A percentile compares a stretch with the other conserved stretches of the same genome.
Conservation (phyloP, 2,113 vertebrate genomes). For the Zingel zingel region DNA sequence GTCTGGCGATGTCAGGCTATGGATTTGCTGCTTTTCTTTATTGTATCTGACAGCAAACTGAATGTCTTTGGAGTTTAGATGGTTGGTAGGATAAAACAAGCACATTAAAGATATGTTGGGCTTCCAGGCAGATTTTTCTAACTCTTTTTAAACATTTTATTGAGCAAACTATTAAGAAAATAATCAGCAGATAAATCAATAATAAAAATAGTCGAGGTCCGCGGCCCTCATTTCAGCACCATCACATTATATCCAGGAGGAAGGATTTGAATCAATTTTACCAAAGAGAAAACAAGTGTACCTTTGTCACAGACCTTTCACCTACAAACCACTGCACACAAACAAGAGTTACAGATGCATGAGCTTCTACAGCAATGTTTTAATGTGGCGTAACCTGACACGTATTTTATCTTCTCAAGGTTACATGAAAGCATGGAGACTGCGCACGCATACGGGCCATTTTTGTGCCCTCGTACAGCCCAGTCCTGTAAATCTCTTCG, state of each 20-base stretch:
- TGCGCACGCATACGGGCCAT: background rate
- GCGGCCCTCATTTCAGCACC: background rate
- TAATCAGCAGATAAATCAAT: background rate
- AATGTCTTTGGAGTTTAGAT: too few relatives aligned
- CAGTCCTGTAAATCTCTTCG: conserved; percentile 12
- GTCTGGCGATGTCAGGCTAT: too few relatives aligned
- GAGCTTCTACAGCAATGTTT: background rate
- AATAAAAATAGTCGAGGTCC: background rate
- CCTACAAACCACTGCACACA: background rate
- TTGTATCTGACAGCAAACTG: too few relatives aligned
- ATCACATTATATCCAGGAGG: background rate
- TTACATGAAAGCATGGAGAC: background rate
- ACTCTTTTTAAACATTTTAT: background rate
- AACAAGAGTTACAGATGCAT: background rate
- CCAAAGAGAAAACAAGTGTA: background rate
- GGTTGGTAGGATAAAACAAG: too few relatives aligned
- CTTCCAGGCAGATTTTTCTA: too few relatives aligned
- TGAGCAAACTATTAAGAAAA: background rate
- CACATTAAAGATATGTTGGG: too few relatives aligned
- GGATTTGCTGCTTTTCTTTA: too few relatives aligned
- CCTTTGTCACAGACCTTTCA: background rate
- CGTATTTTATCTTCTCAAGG: background rate
- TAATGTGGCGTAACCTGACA: background rate
- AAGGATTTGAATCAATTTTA: background rate
- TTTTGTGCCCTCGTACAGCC: background rate